Base-by-base conservation (phyloP, 2,797 vertebrate genomes). In the Hyperoplus immaculatus region DNA sequence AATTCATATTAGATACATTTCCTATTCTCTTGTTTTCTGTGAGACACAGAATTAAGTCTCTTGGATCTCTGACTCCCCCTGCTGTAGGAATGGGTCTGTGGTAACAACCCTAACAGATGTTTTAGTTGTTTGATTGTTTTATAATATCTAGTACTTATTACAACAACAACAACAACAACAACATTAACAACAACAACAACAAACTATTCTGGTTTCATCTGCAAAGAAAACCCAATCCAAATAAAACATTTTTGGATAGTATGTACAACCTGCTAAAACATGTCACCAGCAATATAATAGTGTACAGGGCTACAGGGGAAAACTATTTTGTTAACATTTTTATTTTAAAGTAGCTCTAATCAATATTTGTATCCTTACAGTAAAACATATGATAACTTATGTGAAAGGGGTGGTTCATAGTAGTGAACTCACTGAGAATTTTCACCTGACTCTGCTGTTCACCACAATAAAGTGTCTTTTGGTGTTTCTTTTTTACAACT, bases 11-110 rank as follows among this genome's bases (percentile, higher is more conserved):
- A 18, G 4, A n/a, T 72, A 8, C 43, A 64, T 49, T 60, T 46
- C 7, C 7, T 10, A 15, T n/a, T 0, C 12, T 46, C 21, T 39
- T 41, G 0, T 42, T 58, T 68, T 73, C 0, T 29, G 7, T 66
- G 12, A 57, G 54, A 42, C 5, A 68, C 3, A 45, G 21, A 9
- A 42, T 7, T 0, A 63, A 8, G 18, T 68, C 1, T 16, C 8
- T 36, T 51, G 46, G 68, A 53, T 69, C 66, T 87, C 61, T 89
- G 72, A 54, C 75, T 69, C 73, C 78, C 57, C 43, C 69, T 92
- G 68, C 72, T 85, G 82, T 45, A 62, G 11, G 13, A 46, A 1
- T 8, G 16, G 11, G 46, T 54, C 53, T 47, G 10, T 38, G 5
- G 69, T 49, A 43, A 13, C 7, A 41, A 2, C 3, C 14, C 18